Base-by-base conservation (phyloP, 2,113 vertebrate genomes). In the Otocyon megalotis region DNA sequence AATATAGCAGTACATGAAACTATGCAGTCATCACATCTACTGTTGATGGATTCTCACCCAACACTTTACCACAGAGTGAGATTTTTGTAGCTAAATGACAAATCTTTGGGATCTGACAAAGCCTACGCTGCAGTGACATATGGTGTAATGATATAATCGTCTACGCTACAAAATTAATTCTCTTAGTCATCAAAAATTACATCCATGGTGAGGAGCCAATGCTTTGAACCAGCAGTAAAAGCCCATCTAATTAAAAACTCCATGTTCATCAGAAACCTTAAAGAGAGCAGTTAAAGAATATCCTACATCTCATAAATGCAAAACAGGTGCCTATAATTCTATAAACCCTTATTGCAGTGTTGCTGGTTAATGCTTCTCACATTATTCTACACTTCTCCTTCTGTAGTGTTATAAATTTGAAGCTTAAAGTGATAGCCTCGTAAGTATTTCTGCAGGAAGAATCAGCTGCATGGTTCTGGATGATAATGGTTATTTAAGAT, bases 231-330 rank as follows among this genome's bases (percentile, higher is more conserved):
- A 97, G 93, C 48, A 94, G 62, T 93, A 87, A 98, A 98, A 98
- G 67, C 26, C 14, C 28, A 91, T 96, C 91, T 98, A 97, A 98
- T 98, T 97, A 95, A 98, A 95, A 98, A 97, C 85, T 87, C 85
- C 48, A 83, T 67, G 22, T 97, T 98, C 93, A 95, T 97, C 69
- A 96, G 97, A 97, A 93, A 95, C 20, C 43, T 98, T 98, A 77
- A 90, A 94, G 63, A 76, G 77, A 97, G 24, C 28, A 0, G 0
- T 94, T 98, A 92, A 85, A 96, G 62, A 97, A 94, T 96, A 97
- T 79, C 37, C 15, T 37, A 5, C 3, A 4, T 94, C 74, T 96
- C 76, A 94, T 63, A 88, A 90, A 90, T 71, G 71, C 56, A 82
- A 90, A 30, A 35, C 94, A 97, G 91, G 91, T 98, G 97, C 43